Evolutionary conservation across 2,888 invertebrate species (phyloP), one percentile per base, ranked within the genome.

Genomic region (Tricholauxania praeusta): DNA sequence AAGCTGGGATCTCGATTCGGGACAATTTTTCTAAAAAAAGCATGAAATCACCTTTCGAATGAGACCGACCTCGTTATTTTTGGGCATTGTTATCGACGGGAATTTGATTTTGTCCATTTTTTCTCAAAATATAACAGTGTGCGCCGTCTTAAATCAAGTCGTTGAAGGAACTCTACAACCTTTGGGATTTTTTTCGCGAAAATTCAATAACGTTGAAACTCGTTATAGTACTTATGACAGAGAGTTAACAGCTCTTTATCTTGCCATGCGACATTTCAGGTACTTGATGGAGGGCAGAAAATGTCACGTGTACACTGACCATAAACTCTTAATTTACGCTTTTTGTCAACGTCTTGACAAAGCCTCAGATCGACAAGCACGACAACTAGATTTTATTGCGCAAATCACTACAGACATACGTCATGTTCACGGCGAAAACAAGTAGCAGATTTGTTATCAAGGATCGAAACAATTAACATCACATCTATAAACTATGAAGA

Each of bases 191-290:
- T 87, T 83, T 73, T 86, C 85, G 1, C 78, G 78, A 71, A 84
- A 84, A 48, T 74, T 87, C 1, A 79, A 73, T 39, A 73, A 79
- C 3, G 72, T 84, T 0, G 82, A 87, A 74, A 71, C 65, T 22
- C 83, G 82, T 10, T 88, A 87, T 53, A 77, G 75, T n/a, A 76
- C 78, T 2, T 87, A 86, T 74, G 86, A 88, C 73, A 63, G 86
- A 8, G 85, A 87, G 76, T 79, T 88, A 0, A 77, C 86, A 7
- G 86, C 85, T 0, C 82, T 86, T 3, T 88, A 86, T 70, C 74
- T 80, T 47, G 81, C 84, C 0, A 78, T 87, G 0, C 81, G 81
- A 57, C 77, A 77, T 71, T 79, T 79, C 70, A 75, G 74, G 55
- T 78, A 79, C 72, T 77, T 78, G 75, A 22, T 79, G 10, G 78